Base-by-base conservation (phyloP, 92 coral and sea anemone species). In the Metridium senile region DNA sequence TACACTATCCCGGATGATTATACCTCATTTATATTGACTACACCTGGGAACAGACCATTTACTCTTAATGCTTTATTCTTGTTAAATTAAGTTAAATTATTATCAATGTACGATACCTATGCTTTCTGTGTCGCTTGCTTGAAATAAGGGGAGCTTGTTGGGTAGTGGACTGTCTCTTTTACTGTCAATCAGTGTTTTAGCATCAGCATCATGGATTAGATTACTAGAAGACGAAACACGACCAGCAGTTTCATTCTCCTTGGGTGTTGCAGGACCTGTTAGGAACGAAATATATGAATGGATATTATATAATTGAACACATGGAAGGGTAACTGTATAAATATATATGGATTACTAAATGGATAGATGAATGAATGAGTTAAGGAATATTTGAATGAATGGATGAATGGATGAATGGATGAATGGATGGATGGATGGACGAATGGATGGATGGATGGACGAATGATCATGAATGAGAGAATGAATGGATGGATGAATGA, bases 161-260 rank as follows among this genome's bases (percentile, higher is more conserved):
- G 66, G 4, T 29, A 33, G 66, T 26, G 82, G 82, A 65, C 82
- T 77, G 28, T 77, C 74, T 34, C 21, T 23, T 26, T 56, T 77
- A 56, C 20, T 34, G 39, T 77, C 82, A 47, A 58, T 22, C 8
- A 72, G 33, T 35, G 62, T 57, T 11, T 62, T 74, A 0, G 70
- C 71, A 3, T 84, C 89, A 9, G 74, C 46, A 16, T 75, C 81
- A 77, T 79, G 74, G 20, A 65, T 74, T 57, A 64, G 76, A 33
- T 78, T 78, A 59, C 46, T 71, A 26, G 92, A 66, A 27, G 68
- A 53, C 67, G 75, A 72, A 30, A 64, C 74, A 73, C 76, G 97
- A 56, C 97, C 94, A 71, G 97, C 88, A 82, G 83, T 61, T 19
- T 86, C 93, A 58, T 81, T 27, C 49, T 82, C 97, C 71, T 73